Evolutionary conservation across 2,797 vertebrate species (phyloP).

Genomic region (Erethizon dorsatum): DNA sequence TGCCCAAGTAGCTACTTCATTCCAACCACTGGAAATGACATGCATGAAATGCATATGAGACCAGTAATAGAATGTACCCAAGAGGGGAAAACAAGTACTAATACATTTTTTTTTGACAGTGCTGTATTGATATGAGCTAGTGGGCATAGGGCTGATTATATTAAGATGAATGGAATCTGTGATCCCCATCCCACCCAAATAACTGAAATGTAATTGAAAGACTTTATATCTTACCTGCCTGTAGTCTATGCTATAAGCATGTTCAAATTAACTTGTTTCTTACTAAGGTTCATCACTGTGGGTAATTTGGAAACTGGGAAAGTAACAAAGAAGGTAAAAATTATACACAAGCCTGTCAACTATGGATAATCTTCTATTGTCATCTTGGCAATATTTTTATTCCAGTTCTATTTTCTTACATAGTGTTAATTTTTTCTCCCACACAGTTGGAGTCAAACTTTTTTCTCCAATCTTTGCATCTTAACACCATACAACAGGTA

Average conservation of each 20-base stretch:
- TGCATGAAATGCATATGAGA: constrained; percentile 19
- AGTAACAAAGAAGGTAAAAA: constrained; percentile 19
- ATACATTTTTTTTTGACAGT: constrained; percentile 41
- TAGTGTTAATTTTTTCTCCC: not conserved
- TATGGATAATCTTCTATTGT: not conserved
- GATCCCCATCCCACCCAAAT: not conserved
- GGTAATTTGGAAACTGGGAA: constrained; percentile 52
- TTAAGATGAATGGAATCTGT: constrained; percentile 56
- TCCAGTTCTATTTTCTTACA: not conserved
- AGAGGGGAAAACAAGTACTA: constrained; percentile 1
- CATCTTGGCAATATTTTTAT: not conserved
- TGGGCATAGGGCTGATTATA: not conserved
- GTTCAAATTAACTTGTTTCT: constrained; percentile 60
- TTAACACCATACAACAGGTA: not conserved
- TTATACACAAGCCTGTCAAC: not conserved
- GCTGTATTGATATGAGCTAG: not conserved
- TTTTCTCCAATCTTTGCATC: not conserved
- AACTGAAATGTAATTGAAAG: constrained; percentile 60
- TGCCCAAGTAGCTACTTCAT: not conserved
- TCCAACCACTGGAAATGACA: constrained; percentile 49
- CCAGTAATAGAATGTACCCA: constrained; percentile 23
- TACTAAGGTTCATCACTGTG: not conserved
- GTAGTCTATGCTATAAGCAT: not conserved
- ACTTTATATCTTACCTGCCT: not conserved
- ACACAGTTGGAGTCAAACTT: not conserved